Percentiles rank a stretch among this genome's conserved stretches.
Evolutionary conservation across 2,113 vertebrate species (phyloP).

Genomic region (Sturnus vulgaris): DNA sequence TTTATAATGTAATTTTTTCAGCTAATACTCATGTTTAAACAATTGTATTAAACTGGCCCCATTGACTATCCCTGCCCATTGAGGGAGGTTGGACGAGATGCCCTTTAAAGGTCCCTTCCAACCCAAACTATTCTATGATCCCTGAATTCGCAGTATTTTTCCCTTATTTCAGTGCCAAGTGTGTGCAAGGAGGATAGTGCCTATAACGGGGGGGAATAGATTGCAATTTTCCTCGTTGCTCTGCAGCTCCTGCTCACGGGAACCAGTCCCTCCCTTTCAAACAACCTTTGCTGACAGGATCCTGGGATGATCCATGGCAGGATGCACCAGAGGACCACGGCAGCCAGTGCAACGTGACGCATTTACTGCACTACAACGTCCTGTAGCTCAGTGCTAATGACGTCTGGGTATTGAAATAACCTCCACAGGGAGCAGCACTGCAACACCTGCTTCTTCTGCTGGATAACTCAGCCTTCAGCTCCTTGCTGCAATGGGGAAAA

Average conservation of each 20-base stretch:
- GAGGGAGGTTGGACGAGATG: neutral
- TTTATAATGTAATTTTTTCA: neutral
- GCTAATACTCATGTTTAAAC: neutral
- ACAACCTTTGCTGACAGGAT: constrained; percentile 70
- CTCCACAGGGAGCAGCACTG: constrained; percentile 55
- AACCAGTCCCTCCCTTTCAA: constrained; percentile 58
- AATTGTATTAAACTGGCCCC: neutral
- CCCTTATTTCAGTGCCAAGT: neutral
- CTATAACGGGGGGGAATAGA: neutral
- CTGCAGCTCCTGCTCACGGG: neutral
- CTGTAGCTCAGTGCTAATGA: constrained; percentile 65
- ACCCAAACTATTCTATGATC: neutral
- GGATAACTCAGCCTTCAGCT: constrained; percentile 11
- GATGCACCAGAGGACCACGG: constrained; percentile 27
- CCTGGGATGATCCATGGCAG: constrained; percentile 47
- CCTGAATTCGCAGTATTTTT: neutral
- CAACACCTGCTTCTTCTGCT: constrained; percentile 67
- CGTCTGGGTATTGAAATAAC: constrained; percentile 63
- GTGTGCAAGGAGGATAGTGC: accelerated
- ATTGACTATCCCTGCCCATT: neutral
- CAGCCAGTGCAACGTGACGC: constrained; percentile 43
- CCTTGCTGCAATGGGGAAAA: neutral
- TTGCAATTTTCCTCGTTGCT: neutral
- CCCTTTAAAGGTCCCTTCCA: neutral
- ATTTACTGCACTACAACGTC: constrained; percentile 63